These are phyloP conservation scores for Pyrrhosoma nymphula DNA, from an alignment of 2,888 invertebrate species.

Conservation along the genomic window DNA sequence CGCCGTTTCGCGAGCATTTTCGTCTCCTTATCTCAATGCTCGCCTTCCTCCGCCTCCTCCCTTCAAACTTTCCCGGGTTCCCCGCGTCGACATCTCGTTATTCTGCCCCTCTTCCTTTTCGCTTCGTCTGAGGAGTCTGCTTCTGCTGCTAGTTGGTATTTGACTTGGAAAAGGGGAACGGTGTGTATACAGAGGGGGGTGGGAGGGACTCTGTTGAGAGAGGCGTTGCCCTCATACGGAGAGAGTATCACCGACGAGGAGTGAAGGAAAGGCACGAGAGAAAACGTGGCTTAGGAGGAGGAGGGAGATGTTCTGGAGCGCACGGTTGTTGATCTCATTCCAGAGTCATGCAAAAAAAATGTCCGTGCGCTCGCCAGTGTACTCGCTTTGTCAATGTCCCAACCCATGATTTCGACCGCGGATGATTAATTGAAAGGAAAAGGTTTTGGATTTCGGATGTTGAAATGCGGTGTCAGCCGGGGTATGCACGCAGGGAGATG, in stretches of 20 bases:
- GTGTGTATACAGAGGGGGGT: background rate
- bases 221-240: slow-evolving; percentile 56
- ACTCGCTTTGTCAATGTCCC: slow-evolving; percentile 49
- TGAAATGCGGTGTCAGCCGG: slow-evolving; percentile 5
- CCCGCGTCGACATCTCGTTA: background rate
- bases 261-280: background rate
- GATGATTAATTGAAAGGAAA: slow-evolving; percentile 29
- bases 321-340: slow-evolving; percentile 63
- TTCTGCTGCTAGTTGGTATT: too few relatives aligned
- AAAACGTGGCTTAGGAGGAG: background rate
- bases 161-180: background rate
- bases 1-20: slow-evolving; percentile 5
- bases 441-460: slow-evolving; percentile 36
- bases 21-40: background rate
- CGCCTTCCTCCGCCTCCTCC: background rate
- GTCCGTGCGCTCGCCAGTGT: slow-evolving; percentile 6
- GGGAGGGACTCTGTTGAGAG: background rate
- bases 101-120: background rate
- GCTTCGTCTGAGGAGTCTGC: too few relatives aligned
- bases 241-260: slow-evolving; percentile 42
- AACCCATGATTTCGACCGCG: slow-evolving; percentile 19
- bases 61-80: background rate
- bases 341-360: slow-evolving; percentile 16
- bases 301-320: slow-evolving; percentile 52
- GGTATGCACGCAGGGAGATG: background rate